A percentile compares a stretch with the other conserved stretches of the same genome.
Evolutionary conservation across 2,113 vertebrate species (phyloP).

Genomic region (Drymodes brunneopygia): DNA sequence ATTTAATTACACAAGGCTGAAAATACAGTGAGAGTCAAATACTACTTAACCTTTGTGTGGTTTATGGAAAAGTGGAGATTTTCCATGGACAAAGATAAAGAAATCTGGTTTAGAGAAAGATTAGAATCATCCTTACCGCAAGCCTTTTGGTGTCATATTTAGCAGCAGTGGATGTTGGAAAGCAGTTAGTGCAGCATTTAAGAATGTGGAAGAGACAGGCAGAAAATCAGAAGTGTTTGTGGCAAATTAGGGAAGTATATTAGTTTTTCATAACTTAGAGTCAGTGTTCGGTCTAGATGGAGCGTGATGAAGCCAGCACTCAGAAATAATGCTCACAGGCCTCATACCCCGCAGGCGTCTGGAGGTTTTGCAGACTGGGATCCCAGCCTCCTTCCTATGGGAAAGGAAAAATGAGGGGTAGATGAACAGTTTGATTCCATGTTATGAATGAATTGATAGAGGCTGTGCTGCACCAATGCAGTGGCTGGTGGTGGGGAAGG

Average conservation of each 20-base stretch:
- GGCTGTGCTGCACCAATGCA: not conserved
- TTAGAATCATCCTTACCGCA: not conserved
- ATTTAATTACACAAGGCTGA: not conserved
- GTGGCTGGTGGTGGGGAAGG: not conserved
- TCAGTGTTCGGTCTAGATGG: not conserved
- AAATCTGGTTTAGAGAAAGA: not conserved
- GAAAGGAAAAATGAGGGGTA: not conserved
- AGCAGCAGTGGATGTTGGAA: not conserved
- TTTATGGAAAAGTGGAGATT: not conserved
- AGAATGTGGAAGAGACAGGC: not conserved
- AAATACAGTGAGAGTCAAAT: not conserved
- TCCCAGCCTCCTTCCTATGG: not conserved
- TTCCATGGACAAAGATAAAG: not conserved
- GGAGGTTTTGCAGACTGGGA: not conserved
- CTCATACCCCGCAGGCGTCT: not conserved
- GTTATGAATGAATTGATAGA: not conserved
- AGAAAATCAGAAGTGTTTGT: not conserved
- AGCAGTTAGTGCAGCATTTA: not conserved
- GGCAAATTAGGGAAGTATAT: not conserved
- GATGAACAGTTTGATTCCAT: not conserved
- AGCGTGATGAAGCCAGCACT: not conserved
- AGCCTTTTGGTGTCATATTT: not conserved
- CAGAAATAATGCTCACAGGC: not conserved
- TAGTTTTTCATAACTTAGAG: not conserved
- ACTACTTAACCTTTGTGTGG: not conserved